Conservation (phyloP, 2,888 invertebrate genomes). For the Nycteola revayana region DNA sequence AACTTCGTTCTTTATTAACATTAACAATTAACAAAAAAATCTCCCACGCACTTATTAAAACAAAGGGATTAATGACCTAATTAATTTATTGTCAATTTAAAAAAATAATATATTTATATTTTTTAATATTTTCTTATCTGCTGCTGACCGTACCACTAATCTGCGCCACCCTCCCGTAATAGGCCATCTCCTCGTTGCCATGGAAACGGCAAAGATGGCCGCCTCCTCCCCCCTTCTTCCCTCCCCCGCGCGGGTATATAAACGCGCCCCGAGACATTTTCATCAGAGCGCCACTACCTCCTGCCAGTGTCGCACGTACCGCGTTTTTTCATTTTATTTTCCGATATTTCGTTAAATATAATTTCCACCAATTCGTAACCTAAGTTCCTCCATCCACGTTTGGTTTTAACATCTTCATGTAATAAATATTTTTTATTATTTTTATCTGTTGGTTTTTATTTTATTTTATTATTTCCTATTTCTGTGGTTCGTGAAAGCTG, state of each 20-base stretch:
- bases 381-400: constrained; percentile 20
- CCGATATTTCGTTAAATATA: constrained; percentile 44
- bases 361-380: constrained; percentile 31
- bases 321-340: constrained; percentile 43
- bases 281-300: constrained; percentile 71
- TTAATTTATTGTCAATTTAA: constrained; percentile 28
- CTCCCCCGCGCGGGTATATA: constrained; percentile 59
- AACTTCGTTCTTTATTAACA: constrained; percentile 11
- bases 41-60: constrained; percentile 28
- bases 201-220: constrained; percentile 76
- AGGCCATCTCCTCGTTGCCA: constrained; percentile 79
- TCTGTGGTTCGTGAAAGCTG: constrained; percentile 48
- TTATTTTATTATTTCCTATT: constrained; percentile 35
- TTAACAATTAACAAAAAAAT: constrained; percentile 17
- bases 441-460: constrained; percentile 31
- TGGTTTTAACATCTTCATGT: constrained; percentile 17
- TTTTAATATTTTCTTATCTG: constrained; percentile 35
- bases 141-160: constrained; percentile 72
- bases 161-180: constrained; percentile 79
- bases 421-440: constrained; percentile 38
- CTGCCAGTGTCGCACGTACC: constrained; percentile 45
- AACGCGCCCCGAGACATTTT: constrained; percentile 46
- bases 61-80: constrained; percentile 23
- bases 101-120: constrained; percentile 31
- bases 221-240: constrained; percentile 52